Evolutionary conservation across 2,113 vertebrate species (phyloP).

Genomic region (Elanoides forficatus): DNA sequence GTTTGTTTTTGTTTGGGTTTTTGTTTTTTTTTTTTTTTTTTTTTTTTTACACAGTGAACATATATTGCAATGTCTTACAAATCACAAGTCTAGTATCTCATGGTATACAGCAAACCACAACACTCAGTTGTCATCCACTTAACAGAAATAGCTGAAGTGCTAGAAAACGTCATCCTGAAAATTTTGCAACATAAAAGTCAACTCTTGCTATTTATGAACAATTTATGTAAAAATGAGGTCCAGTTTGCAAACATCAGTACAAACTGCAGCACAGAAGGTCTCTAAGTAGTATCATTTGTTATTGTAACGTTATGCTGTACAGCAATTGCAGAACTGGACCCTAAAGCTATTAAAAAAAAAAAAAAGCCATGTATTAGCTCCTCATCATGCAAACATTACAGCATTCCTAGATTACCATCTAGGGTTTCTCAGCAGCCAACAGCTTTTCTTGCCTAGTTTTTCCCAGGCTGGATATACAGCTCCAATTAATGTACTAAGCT

Average conservation of each 20-base stretch:
- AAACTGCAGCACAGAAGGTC: not conserved
- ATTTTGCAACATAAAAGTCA: not conserved
- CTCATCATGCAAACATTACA: accelerated
- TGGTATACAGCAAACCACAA: not conserved
- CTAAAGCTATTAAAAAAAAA: not conserved
- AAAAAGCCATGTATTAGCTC: not conserved
- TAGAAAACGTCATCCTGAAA: not conserved
- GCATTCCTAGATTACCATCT: accelerated
- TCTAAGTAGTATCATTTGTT: not conserved
- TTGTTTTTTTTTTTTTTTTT: not conserved
- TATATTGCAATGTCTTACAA: not conserved
- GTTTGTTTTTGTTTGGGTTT: accelerated
- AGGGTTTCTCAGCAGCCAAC: not conserved
- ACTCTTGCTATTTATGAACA: not conserved
- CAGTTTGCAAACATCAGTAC: not conserved
- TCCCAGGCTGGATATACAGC: not conserved
- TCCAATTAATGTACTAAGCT: not conserved
- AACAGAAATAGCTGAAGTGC: not conserved
- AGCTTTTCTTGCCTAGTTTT: not conserved
- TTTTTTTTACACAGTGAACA: not conserved
- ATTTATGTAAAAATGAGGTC: not conserved
- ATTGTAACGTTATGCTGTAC: not conserved
- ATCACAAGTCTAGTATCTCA: not conserved
- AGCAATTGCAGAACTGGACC: not conserved
- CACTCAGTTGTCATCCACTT: not conserved